Percentiles rank a stretch among this genome's conserved stretches.
These are phyloP conservation scores for Sterrhoptilus dennistouni DNA, from an alignment of 2,113 vertebrate genomes.

Conservation along the genomic window DNA sequence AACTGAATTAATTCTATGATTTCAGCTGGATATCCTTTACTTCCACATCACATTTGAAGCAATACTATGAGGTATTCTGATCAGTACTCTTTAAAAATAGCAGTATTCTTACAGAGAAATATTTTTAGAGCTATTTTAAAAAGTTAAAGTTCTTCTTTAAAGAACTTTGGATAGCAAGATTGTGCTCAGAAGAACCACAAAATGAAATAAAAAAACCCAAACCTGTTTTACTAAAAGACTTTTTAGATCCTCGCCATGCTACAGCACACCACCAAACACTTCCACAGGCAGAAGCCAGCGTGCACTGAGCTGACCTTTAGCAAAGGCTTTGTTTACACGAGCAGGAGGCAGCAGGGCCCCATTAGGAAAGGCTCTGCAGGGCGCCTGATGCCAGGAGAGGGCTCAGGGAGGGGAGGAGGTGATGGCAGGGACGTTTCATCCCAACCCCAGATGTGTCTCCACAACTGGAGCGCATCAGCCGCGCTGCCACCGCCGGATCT, in stretches of 20 bases:
- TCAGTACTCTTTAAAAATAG: not conserved
- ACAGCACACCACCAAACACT: rapidly evolving
- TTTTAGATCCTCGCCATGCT: not conserved
- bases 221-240: not conserved
- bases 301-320: not conserved
- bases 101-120: not conserved
- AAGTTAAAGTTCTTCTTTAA: not conserved
- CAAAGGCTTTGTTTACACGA: not conserved
- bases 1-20: not conserved
- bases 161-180: not conserved
- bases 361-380: not conserved
- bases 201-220: not conserved
- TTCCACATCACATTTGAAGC: not conserved
- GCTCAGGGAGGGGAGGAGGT: not conserved
- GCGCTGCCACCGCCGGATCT: rapidly evolving
- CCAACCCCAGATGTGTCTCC: rapidly evolving
- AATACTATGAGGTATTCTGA: not conserved
- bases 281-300: not conserved
- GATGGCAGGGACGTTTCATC: not conserved
- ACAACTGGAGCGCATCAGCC: not conserved
- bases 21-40: not conserved
- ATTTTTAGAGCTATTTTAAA: not conserved
- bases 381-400: too few species aligned
- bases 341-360: not conserved
- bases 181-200: not conserved